These are phyloP conservation scores for Pocota personata DNA, from an alignment of 2,888 invertebrate species.

Conservation along the genomic window DNA sequence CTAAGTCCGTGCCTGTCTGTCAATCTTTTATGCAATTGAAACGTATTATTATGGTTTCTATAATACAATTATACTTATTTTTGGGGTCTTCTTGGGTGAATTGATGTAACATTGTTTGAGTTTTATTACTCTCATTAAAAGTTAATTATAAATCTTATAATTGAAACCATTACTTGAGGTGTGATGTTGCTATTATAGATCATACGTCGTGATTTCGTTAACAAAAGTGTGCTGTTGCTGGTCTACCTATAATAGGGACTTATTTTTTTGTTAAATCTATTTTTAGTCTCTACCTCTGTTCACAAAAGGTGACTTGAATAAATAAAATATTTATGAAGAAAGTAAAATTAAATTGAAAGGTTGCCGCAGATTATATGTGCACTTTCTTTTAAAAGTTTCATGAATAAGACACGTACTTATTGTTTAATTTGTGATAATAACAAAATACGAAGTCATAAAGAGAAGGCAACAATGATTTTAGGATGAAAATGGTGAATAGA, in stretches of 20 bases:
- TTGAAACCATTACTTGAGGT: constrained; percentile 23
- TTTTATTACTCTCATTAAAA: constrained; percentile 33
- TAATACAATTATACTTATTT: constrained; percentile 9
- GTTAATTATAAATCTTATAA: constrained; percentile 31
- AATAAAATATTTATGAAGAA: constrained; percentile 8
- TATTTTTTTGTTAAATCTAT: not conserved
- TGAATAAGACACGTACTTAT: not conserved
- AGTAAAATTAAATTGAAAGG: constrained; percentile 10
- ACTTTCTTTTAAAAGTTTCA: constrained; percentile 1
- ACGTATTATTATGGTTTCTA: not conserved
- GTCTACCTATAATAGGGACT: constrained; percentile 8
- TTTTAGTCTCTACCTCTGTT: not conserved
- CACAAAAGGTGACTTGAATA: not conserved
- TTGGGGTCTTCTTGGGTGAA: constrained; percentile 12
- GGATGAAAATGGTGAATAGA: not conserved
- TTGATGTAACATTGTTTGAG: constrained; percentile 17
- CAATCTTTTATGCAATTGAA: not conserved
- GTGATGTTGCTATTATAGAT: not conserved
- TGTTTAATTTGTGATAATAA: not conserved
- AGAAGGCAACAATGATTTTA: not conserved
- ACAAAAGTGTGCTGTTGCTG: constrained; percentile 1
- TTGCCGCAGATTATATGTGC: constrained; percentile 1
- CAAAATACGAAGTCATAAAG: not conserved
- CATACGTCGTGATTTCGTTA: not conserved
- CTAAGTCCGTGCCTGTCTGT: not conserved